These are phyloP conservation scores for Trichopoda pennipes DNA, from an alignment of 2,888 invertebrate species.

Conservation along the genomic window DNA sequence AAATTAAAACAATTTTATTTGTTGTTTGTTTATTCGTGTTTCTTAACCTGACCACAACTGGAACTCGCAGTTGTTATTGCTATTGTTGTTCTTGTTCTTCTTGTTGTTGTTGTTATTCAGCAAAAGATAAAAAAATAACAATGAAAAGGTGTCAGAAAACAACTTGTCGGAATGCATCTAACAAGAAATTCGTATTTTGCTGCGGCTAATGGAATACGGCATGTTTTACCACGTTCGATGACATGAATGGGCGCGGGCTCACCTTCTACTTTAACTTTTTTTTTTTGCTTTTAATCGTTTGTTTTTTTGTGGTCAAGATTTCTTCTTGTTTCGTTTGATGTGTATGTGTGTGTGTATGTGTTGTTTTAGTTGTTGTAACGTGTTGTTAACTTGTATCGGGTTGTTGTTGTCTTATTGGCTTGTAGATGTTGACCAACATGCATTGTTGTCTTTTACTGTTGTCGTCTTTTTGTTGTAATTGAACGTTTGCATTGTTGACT, in stretches of 20 bases:
- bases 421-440: constrained; percentile 65
- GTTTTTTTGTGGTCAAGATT: constrained; percentile 52
- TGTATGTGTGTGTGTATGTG: too few relatives aligned
- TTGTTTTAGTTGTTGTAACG: constrained; percentile 13
- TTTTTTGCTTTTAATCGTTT: constrained; percentile 15
- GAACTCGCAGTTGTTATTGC: not conserved
- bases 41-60: constrained; percentile 47
- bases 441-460: constrained; percentile 61
- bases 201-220: constrained; percentile 79
- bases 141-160: constrained; percentile 81
- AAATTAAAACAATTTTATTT: not conserved
- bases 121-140: constrained; percentile 41
- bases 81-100: constrained; percentile 4
- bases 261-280: constrained; percentile 59
- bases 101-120: constrained; percentile 34
- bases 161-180: constrained; percentile 82
- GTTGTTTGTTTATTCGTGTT: constrained; percentile 49
- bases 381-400: constrained; percentile 52
- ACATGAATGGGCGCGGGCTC: constrained; percentile 80
- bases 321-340: constrained; percentile 20
- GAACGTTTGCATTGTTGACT: constrained; percentile 14
- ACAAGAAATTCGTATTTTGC: constrained; percentile 82
- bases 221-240: constrained; percentile 80
- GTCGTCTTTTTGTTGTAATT: constrained; percentile 41
- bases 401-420: constrained; percentile 54